phyloP scores from a whole-genome alignment of 2,888 invertebrate genomes.

The Caenorhabditis sp. region DNA sequence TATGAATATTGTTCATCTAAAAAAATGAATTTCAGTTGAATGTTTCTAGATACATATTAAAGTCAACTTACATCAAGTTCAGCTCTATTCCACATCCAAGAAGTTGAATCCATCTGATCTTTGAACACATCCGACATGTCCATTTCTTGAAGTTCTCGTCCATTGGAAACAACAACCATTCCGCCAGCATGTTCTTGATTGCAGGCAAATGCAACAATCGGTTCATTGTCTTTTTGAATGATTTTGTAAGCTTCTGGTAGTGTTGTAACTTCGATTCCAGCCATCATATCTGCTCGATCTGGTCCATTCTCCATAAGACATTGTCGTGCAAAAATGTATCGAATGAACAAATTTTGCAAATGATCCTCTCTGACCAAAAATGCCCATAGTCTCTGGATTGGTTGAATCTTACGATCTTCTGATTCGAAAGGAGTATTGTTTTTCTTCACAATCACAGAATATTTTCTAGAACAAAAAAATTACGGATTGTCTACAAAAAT shows the following conservation, averaged over 20 bases:
- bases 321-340: slow-evolving; percentile 82
- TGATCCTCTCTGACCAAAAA: slow-evolving; percentile 89
- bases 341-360: slow-evolving; percentile 92
- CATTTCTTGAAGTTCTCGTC: slow-evolving; percentile 95
- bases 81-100: slow-evolving; percentile 94
- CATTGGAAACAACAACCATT: slow-evolving; percentile 86
- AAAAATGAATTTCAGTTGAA: slow-evolving; percentile 67
- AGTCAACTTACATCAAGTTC: slow-evolving; percentile 84
- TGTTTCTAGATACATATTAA: slow-evolving; percentile 76
- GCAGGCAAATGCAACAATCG: slow-evolving; percentile 90
- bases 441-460: slow-evolving; percentile 45
- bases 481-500: no score
- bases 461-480: no score
- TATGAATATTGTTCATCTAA: slow-evolving; percentile 35
- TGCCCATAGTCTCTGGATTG: slow-evolving; percentile 84
- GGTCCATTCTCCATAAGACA: slow-evolving; percentile 30
- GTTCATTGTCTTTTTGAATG: slow-evolving; percentile 98
- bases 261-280: slow-evolving; percentile 25
- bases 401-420: slow-evolving; percentile 76
- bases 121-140: slow-evolving; percentile 91
- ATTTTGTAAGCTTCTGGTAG: slow-evolving; percentile 84
- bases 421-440: slow-evolving; percentile 90
- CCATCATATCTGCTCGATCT: slow-evolving; percentile 15
- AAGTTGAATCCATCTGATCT: slow-evolving; percentile 77
- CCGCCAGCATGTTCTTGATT: slow-evolving; percentile 80